Evolutionary conservation across 2,113 vertebrate genomes (phyloP), one percentile per base, ranked within the genome.

Genomic region (Thalassoma bifasciatum): DNA sequence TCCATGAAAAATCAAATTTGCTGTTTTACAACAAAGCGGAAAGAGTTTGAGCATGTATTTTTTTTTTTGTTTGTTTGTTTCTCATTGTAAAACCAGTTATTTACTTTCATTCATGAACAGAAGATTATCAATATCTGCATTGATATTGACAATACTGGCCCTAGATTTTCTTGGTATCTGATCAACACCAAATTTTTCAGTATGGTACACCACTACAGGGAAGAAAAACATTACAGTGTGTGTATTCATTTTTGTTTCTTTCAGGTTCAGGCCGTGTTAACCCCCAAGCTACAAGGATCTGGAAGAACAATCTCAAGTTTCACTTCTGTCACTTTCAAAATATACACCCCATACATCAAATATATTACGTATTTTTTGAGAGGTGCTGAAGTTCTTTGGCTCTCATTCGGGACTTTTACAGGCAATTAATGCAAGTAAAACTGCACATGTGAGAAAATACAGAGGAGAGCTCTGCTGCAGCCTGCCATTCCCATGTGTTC

Each of bases 401-500:
- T 76, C 57, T 70, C 53, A 53, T 72, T 67, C 21, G 50, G 62
- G 76, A 81, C 42, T 68, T 87, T 67, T 72, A 54, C 38, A 71
- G 51, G 47, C 37, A 72, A 83, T 82, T 82, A 66, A 75, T 10
- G 8, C 58, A 65, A 40, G 1, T 2, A 17, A 71, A 21, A 77
- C 68, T 21, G 26, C 38, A 58, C 49, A 59, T 40, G 47, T 66
- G 67, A 78, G 53, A 71, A 74, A 61, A 62, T 50, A 60, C 67
- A 77, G 63, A 21, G 17, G 8, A 9, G 44, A 67, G 49, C 58
- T 57, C 42, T 56, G 61, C 44, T 83, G 66, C 6, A 65, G 64
- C 72, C 61, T 75, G 71, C 72, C 78, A 87, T 63, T 73, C 84
- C 79, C 79, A 87, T 74, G 85, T 89, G 86, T 86, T 88, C 82